These are phyloP conservation scores for Heliangelus exortis DNA, from an alignment of 2,797 vertebrate genomes.

Conservation along the genomic window DNA sequence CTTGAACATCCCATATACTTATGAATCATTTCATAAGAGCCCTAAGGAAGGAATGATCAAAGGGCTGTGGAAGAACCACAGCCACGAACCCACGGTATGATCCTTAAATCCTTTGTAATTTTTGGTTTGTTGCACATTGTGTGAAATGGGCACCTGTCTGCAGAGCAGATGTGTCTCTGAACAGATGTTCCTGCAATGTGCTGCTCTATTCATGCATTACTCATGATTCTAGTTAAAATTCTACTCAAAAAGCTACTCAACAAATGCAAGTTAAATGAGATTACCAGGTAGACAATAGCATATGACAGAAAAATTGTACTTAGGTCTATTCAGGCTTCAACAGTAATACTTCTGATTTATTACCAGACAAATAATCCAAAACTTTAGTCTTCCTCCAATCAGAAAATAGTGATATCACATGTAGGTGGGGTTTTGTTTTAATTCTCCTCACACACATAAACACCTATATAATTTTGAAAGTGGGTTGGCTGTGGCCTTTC, in stretches of 20 bases:
- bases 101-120: background rate
- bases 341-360: background rate
- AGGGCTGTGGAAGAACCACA: slow-evolving; percentile 98
- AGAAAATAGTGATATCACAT: background rate
- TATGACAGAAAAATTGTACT: background rate
- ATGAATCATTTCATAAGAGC: slow-evolving; percentile 90
- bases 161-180: background rate
- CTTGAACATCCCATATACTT: slow-evolving; percentile 92
- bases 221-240: background rate
- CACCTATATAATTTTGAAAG: background rate
- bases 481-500: background rate
- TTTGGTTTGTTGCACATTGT: background rate
- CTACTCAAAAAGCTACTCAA: too few relatives aligned
- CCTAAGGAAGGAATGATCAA: slow-evolving; percentile 97
- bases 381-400: background rate
- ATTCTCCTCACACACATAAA: background rate
- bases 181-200: background rate
- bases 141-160: background rate
- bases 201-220: background rate
- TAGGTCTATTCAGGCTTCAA: background rate
- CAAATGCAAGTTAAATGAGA: background rate
- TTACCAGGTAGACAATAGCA: background rate
- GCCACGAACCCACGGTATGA: slow-evolving; percentile 89
- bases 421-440: background rate
- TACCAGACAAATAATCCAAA: background rate